Evolutionary conservation across 2,888 invertebrate species (phyloP), one percentile per base, ranked within the genome.

Genomic region (Apeira syringaria): DNA sequence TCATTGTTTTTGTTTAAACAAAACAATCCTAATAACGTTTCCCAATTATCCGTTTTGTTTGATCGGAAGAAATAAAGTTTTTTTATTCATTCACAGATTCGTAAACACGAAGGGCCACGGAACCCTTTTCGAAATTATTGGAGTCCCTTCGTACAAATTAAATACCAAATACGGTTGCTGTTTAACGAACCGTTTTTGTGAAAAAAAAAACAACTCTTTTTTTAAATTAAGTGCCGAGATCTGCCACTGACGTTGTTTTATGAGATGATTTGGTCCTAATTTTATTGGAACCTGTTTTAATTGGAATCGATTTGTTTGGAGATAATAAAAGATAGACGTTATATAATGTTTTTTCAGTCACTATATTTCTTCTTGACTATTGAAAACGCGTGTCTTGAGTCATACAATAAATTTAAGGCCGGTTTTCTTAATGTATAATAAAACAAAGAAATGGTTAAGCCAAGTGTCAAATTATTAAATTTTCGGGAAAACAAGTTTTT

Each of bases 11-110:
- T 34, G 15, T 35, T 27, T 8, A 27, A 26, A 27, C 35, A 27
- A 27, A 35, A 35, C 26, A 27, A 5, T 25, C 36, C 28, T 28
- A 36, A 36, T 63, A 62, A 68, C 61, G 58, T 46, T 45, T 35
- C 48, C 53, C 63, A 59, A 67, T 68, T 61, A 68, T 63, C 65
- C 60, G 52, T 43, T 60, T 59, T 51, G 56, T 56, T 56, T 66
- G 65, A 68, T 65, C 67, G 56, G 46, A 55, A 59, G 63, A 68
- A 64, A 54, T 50, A 48, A 54, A 41, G 42, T 55, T 59, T 59
- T 58, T 41, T 41, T 42, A 40, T 50, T 56, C 37, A 47, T 47
- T 49, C 46, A 39, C 46, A 38, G 55, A 55, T 54, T 34, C 47
- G 56, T 52, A 62, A 61, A 64, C 58, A 62, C 52, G 57, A 59